Evolutionary conservation across 2,888 invertebrate genomes (phyloP).

Genomic region (Labia minor): DNA sequence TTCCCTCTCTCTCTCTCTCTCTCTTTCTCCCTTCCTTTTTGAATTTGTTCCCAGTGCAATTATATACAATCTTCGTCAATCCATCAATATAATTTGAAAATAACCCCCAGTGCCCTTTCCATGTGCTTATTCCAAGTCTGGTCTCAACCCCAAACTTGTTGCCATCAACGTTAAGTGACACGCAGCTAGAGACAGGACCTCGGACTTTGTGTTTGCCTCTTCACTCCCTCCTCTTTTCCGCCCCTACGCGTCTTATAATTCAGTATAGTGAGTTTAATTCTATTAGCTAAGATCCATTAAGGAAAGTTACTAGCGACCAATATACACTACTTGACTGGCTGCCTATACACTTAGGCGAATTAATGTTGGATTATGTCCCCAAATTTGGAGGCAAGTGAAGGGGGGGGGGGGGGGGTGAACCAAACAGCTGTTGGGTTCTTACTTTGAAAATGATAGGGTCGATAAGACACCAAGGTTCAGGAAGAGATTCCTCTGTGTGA

Average conservation of each 20-base stretch:
- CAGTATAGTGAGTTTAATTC: not conserved
- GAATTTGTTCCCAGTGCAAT: too few species aligned
- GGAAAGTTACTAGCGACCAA: not conserved
- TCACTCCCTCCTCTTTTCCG: too few species aligned
- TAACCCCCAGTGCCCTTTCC: too few species aligned
- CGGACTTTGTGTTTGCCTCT: too few species aligned
- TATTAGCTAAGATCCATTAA: conserved; percentile 3
- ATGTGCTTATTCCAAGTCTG: too few species aligned
- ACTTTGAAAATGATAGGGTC: conserved; percentile 7
- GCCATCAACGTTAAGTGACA: conserved; percentile 1
- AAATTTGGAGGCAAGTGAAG: not conserved
- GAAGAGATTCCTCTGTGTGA: too few species aligned
- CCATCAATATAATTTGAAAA: not conserved
- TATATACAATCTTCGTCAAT: not conserved
- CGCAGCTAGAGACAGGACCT: not conserved
- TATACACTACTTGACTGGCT: not conserved
- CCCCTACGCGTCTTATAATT: not conserved
- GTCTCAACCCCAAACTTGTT: not conserved
- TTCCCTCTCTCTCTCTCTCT: too few species aligned
- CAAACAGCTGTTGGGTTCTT: not conserved
- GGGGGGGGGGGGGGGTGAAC: not conserved
- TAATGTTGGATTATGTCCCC: not conserved
- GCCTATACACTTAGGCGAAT: not conserved
- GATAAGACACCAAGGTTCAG: not conserved
- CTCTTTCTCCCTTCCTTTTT: too few species aligned